Percentiles rank a stretch among this genome's conserved stretches.
Conservation (phyloP, 1,140 invertebrate genomes). For the Heliconius congener region DNA sequence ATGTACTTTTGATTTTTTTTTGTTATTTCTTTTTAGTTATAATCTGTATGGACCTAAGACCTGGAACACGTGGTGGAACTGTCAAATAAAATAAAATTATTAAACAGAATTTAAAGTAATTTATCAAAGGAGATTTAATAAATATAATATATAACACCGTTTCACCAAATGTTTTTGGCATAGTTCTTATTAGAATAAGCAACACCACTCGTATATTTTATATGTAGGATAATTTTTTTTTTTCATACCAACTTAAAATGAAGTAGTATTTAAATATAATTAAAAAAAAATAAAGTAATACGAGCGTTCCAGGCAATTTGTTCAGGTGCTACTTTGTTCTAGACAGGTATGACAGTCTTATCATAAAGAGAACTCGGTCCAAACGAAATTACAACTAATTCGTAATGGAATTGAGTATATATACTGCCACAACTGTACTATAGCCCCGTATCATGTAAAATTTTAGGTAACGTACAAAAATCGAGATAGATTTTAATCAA, state of each 20-base stretch:
- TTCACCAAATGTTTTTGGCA: slow-evolving; percentile 19
- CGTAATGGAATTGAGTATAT: slow-evolving; percentile 75
- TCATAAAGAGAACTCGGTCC: slow-evolving; percentile 50
- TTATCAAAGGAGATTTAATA: not conserved
- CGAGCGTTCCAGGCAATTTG: slow-evolving; percentile 7
- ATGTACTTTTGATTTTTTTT: slow-evolving; percentile 3
- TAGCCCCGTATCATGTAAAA: slow-evolving; percentile 1
- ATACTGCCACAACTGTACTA: slow-evolving; percentile 69
- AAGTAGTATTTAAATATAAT: slow-evolving; percentile 14
- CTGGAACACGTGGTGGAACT: slow-evolving; percentile 21
- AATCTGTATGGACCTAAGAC: slow-evolving; percentile 14
- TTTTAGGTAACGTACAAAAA: slow-evolving; percentile 7
- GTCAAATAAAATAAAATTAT: slow-evolving; percentile 6
- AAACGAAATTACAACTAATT: slow-evolving; percentile 54
- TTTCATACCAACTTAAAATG: slow-evolving; percentile 1
- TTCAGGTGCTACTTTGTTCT: slow-evolving; percentile 13
- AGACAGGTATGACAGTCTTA: slow-evolving; percentile 3
- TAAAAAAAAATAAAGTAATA: not conserved
- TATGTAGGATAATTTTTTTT: slow-evolving; percentile 52
- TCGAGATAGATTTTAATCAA: slow-evolving; percentile 7
- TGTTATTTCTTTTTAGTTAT: not conserved
- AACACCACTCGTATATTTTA: slow-evolving; percentile 70
- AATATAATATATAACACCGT: slow-evolving; percentile 6
- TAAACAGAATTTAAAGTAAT: not conserved
- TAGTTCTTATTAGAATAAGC: slow-evolving; percentile 59